Evolutionary conservation across 2,113 vertebrate genomes (phyloP).

Genomic region (Columba livia): DNA sequence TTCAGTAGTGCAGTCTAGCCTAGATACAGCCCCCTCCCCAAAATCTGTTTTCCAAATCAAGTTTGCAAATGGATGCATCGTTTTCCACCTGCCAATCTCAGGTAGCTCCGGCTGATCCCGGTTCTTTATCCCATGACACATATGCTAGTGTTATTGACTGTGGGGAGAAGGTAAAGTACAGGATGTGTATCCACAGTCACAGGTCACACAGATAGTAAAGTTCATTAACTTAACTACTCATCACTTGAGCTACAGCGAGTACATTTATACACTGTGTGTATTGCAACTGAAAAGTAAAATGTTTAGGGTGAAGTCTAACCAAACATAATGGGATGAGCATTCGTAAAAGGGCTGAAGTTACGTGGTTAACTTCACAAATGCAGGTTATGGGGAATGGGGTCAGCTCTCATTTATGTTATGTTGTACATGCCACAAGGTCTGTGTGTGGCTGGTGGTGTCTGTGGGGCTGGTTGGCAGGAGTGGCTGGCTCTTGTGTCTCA

Average conservation of each 20-base stretch:
- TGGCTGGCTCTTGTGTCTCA: background rate
- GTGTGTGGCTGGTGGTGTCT: background rate
- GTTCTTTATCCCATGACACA: background rate
- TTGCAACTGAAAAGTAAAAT: background rate
- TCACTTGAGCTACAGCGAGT: fast-evolving
- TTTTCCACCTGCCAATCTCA: background rate
- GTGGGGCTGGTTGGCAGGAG: background rate
- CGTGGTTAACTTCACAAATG: background rate
- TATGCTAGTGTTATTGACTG: background rate
- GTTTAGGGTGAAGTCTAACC: background rate
- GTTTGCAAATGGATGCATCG: background rate
- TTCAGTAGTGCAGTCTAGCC: background rate
- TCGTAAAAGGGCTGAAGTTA: background rate
- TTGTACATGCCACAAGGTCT: background rate
- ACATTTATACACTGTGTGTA: background rate
- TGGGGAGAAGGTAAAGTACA: background rate
- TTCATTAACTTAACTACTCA: background rate
- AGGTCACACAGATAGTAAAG: background rate
- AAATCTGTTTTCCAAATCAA: background rate
- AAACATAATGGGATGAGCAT: background rate
- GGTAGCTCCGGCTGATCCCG: background rate
- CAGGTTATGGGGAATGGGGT: background rate
- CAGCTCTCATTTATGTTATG: background rate
- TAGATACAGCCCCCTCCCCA: background rate
- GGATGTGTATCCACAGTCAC: background rate